Evolutionary conservation across 2,113 vertebrate genomes (phyloP).

Genomic region (Nycticebus coucang): DNA sequence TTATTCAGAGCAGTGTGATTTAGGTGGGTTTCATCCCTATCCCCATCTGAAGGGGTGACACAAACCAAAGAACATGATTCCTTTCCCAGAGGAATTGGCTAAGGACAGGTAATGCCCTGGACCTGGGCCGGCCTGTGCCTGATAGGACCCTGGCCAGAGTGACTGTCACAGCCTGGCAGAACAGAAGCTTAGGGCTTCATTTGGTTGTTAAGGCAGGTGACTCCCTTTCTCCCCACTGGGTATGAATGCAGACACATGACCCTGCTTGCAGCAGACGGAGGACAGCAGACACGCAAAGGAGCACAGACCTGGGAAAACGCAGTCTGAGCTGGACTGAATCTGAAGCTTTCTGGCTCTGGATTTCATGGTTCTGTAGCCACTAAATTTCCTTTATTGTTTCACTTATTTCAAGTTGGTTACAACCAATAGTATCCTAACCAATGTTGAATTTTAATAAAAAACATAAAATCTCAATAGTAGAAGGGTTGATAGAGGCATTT

Average conservation of each 20-base stretch:
- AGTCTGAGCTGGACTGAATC: neutral
- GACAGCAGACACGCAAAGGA: neutral
- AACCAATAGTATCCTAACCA: neutral
- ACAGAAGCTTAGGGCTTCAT: neutral
- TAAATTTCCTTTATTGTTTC: neutral
- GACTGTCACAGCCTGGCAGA: neutral
- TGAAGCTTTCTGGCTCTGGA: neutral
- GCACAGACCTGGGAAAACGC: neutral
- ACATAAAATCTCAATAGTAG: neutral
- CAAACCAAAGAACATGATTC: neutral
- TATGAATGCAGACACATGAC: neutral
- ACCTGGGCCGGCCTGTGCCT: neutral
- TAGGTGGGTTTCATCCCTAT: neutral
- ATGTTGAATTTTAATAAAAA: neutral
- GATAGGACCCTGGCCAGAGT: neutral
- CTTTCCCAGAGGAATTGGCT: neutral
- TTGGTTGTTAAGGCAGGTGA: neutral
- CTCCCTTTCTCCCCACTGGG: neutral
- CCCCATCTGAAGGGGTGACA: neutral
- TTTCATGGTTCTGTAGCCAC: neutral
- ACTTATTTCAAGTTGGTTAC: neutral
- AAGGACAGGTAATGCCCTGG: neutral
- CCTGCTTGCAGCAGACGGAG: neutral
- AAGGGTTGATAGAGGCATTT: neutral
- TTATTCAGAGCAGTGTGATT: neutral